Base-by-base conservation (phyloP, 1,140 invertebrate species). In the Hirudo medicinalis region DNA sequence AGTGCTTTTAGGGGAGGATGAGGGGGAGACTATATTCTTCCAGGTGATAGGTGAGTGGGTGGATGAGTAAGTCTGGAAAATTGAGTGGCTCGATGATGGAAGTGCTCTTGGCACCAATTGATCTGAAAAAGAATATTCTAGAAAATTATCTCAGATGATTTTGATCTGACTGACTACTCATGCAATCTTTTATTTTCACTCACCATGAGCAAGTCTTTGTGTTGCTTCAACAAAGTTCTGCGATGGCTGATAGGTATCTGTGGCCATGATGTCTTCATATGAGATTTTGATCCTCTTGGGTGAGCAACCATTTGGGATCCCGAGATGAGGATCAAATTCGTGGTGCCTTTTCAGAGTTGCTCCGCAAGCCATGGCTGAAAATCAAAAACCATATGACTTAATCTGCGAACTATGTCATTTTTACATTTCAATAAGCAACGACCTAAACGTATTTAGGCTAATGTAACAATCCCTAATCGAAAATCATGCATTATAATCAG, bases 291-390 rank as follows among this genome's bases (percentile, higher is more conserved):
- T 68, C 36, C 67, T 68, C 36, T 68, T 68, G 0, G 67, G 67
- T 8, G 67, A 68, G n/a, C 29, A 68, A 22, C 27, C 29, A 17
- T n/a, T 36, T 11, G 67, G 67, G 11, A 36, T 29, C 2, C 67
- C 40, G 11, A 36, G 36, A 25, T 32, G 36, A 32, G 67, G 25
- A 68, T 68, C 67, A 25, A 68, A 68, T 43, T 68, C 67, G 19
- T 43, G 67, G n/a, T 68, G 67, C 32, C 67, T 27, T 68, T 68
- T 68, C 36, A 68, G 67, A 32, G 67, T 68, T 43, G 67, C 67
- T 68, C 67, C 67, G n/a, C 67, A 68, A 68, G 67, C 67, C 67
- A 68, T 68, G 15, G 43, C 43, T 49, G 15, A 49, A 49, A 15
- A 15, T 49, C 11, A 49, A 49, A 49, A 49, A 8, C 15, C 43